Evolutionary conservation across 2,797 vertebrate genomes (phyloP).

Genomic region (Esox lucius): DNA sequence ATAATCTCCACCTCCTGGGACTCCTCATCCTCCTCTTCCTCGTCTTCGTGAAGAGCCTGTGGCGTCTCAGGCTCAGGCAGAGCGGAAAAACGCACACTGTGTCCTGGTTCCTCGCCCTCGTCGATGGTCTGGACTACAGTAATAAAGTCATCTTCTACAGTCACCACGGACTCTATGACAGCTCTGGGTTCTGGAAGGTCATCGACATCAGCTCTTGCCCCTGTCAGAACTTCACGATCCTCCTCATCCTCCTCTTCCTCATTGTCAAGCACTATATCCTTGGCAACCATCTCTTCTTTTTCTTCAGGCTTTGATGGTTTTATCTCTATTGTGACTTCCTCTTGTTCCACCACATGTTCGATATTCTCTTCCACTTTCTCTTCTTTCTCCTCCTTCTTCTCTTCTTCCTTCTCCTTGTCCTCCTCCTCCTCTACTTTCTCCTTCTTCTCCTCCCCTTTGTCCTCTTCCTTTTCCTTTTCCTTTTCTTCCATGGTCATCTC

Average conservation of each 20-base stretch:
- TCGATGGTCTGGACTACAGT: slow-evolving; percentile 96
- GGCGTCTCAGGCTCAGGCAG: slow-evolving; percentile 73
- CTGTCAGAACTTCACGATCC: slow-evolving; percentile 44
- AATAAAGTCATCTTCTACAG: slow-evolving; percentile 97
- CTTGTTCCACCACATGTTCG: slow-evolving; percentile 28
- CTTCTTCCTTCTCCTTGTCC: slow-evolving; percentile 44
- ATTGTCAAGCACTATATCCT: slow-evolving; percentile 37
- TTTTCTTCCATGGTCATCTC: slow-evolving; percentile 25
- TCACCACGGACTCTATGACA: slow-evolving; percentile 93
- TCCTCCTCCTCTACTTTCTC: slow-evolving; percentile 21
- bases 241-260: slow-evolving; percentile 58
- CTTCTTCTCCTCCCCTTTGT: slow-evolving; percentile 27
- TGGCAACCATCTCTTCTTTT: slow-evolving; percentile 8
- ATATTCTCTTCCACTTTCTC: slow-evolving; percentile 41
- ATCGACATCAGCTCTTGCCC: slow-evolving; percentile 58
- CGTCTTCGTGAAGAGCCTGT: slow-evolving; percentile 67
- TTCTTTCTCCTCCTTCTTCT: slow-evolving; percentile 20
- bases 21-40: slow-evolving; percentile 72
- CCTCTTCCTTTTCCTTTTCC: slow-evolving; percentile 16
- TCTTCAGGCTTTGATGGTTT: slow-evolving; percentile 20
- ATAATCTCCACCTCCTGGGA: slow-evolving; percentile 74
- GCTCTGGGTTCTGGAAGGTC: slow-evolving; percentile 77
- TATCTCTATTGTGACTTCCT: slow-evolving; percentile 12
- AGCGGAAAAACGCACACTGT: slow-evolving; percentile 92
- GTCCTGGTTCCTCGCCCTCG: slow-evolving; percentile 86